A percentile compares a stretch with the other conserved stretches of the same genome.
These are phyloP conservation scores for Choloepus didactylus DNA, from an alignment of 2,797 vertebrate genomes.

Conservation along the genomic window DNA sequence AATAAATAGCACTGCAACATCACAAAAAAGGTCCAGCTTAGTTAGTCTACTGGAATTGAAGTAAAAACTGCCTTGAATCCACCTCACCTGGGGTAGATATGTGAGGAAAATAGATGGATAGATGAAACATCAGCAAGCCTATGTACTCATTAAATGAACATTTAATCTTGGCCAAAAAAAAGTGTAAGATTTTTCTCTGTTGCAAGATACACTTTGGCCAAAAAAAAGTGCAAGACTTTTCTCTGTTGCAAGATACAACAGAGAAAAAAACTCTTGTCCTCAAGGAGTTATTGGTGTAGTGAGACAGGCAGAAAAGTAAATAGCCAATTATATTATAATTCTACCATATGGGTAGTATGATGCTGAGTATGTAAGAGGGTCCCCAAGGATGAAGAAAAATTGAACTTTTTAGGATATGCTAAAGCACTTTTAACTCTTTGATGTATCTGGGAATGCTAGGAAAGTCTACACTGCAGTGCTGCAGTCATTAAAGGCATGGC, in stretches of 20 bases:
- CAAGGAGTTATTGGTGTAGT: background rate
- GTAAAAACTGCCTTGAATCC: background rate
- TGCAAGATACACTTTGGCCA: no score
- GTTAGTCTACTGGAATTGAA: background rate
- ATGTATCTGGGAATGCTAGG: background rate
- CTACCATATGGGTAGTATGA: background rate
- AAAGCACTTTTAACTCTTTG: background rate
- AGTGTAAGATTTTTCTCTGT: background rate
- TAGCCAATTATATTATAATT: background rate
- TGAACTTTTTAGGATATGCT: background rate
- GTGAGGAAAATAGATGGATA: background rate
- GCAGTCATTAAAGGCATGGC: background rate
- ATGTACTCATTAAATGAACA: conserved; percentile 37
- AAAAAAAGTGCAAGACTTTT: no score
- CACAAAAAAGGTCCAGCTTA: background rate
- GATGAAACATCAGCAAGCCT: background rate
- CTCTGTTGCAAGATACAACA: background rate
- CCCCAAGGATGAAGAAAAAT: background rate
- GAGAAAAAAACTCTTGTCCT: background rate
- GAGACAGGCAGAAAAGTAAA: conserved; percentile 19
- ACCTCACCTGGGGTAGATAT: background rate
- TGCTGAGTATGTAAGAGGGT: background rate
- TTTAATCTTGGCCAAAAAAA: background rate
- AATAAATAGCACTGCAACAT: background rate
- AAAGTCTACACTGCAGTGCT: background rate